A percentile compares a stretch with the other conserved stretches of the same genome.
Evolutionary conservation across 2,888 invertebrate species (phyloP).

Genomic region (Ischnura elegans): DNA sequence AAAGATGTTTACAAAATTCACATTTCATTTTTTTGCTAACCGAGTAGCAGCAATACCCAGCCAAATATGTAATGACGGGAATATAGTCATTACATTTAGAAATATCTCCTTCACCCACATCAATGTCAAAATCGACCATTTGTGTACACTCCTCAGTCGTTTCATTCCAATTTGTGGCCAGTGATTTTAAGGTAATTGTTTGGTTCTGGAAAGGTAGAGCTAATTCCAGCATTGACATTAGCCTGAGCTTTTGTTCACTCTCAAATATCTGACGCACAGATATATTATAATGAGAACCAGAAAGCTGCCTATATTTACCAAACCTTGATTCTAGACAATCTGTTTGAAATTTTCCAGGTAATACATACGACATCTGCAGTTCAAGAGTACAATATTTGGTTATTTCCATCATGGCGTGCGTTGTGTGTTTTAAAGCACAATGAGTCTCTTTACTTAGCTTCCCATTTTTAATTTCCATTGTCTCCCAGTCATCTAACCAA

Average conservation of each 20-base stretch:
- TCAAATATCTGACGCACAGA: conserved; percentile 28
- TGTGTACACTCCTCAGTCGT: neutral
- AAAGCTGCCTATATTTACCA: conserved; percentile 14
- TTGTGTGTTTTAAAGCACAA: neutral
- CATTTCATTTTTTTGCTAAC: neutral
- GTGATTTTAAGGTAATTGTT: neutral
- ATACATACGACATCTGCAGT: neutral
- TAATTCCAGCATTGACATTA: neutral
- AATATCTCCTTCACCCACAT: neutral
- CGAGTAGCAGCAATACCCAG: conserved; percentile 4
- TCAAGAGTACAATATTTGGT: neutral
- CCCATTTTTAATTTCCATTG: neutral
- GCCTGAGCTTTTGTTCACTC: conserved; percentile 24
- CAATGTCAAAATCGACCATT: neutral
- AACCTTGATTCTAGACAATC: conserved; percentile 42
- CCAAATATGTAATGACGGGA: neutral
- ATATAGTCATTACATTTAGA: neutral
- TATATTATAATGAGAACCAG: conserved; percentile 27
- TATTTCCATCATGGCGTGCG: conserved; percentile 22
- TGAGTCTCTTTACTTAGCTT: conserved; percentile 9
- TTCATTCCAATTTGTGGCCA: neutral
- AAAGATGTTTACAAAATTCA: neutral
- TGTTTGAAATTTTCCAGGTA: conserved; percentile 56
- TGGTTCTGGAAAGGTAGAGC: neutral
- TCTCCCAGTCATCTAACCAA: conserved; percentile 45